phyloP scores from a whole-genome alignment of 2,888 invertebrate genomes.

The Trichogramma dendrolimi region DNA sequence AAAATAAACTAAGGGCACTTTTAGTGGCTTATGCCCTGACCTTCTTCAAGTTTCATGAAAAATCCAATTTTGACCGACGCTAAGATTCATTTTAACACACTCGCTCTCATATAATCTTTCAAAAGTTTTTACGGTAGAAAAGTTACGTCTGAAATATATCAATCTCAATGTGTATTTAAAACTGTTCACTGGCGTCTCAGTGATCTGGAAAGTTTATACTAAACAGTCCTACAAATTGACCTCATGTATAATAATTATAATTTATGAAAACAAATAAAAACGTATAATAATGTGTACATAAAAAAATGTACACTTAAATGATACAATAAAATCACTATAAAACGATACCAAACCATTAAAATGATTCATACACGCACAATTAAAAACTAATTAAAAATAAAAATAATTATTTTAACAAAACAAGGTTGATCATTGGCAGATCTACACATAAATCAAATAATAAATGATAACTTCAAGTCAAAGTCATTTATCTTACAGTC shows the following conservation, averaged over 20 bases:
- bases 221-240: slow-evolving; percentile 30
- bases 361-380: neutral
- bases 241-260: slow-evolving; percentile 16
- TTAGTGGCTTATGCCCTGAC: slow-evolving; percentile 49
- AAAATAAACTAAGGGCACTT: slow-evolving; percentile 52
- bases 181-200: slow-evolving; percentile 37
- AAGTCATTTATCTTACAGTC: slow-evolving; percentile 25
- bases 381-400: too few relatives aligned
- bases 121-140: slow-evolving; percentile 45
- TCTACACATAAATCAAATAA: slow-evolving; percentile 16
- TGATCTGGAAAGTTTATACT: slow-evolving; percentile 39
- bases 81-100: slow-evolving; percentile 59
- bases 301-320: slow-evolving; percentile 26
- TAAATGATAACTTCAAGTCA: slow-evolving; percentile 30
- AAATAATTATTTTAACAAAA: neutral
- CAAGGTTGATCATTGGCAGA: slow-evolving; percentile 9
- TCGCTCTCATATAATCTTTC: slow-evolving; percentile 56
- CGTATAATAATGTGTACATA: slow-evolving; percentile 26
- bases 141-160: slow-evolving; percentile 57
- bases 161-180: slow-evolving; percentile 45
- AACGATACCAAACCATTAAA: slow-evolving; percentile 9
- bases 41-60: slow-evolving; percentile 54
- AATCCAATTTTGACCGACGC: slow-evolving; percentile 62
- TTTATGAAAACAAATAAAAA: slow-evolving; percentile 19
- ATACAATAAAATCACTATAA: slow-evolving; percentile 22